Percentiles rank a stretch among this genome's conserved stretches.
phyloP scores from a whole-genome alignment of 2,113 vertebrate species.

The Anas platyrhynchos region DNA sequence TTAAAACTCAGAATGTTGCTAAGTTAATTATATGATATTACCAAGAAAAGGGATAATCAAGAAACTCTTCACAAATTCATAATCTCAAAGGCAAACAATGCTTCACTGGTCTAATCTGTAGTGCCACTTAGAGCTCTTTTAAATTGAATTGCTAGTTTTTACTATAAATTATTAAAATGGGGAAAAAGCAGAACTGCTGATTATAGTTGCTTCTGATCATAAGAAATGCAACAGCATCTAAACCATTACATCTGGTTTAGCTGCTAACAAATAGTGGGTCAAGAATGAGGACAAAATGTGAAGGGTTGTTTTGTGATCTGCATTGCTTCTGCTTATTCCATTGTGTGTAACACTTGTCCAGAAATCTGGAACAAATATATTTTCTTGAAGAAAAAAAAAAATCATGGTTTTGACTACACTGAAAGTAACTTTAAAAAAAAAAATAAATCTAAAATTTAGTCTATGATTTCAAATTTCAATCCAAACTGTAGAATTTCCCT shows the following conservation, averaged over 20 bases:
- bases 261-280: background rate
- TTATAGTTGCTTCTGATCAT: background rate
- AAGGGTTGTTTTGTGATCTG: background rate
- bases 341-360: background rate
- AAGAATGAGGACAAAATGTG: background rate
- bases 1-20: conserved; percentile 54
- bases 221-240: background rate
- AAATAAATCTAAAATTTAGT: background rate
- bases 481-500: background rate
- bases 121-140: conserved; percentile 37
- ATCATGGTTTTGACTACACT: background rate
- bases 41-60: conserved; percentile 47
- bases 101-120: conserved; percentile 4
- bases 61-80: conserved; percentile 32
- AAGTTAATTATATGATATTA: conserved; percentile 60
- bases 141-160: conserved; percentile 26
- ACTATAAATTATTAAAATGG: conserved; percentile 6
- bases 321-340: background rate
- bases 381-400: background rate
- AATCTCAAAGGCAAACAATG: conserved; percentile 53
- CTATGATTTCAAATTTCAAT: background rate
- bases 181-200: background rate
- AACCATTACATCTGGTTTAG: background rate
- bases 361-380: background rate
- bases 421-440: background rate